Evolutionary conservation across 2,113 vertebrate species (phyloP).

Genomic region (Prietella phreatophila): DNA sequence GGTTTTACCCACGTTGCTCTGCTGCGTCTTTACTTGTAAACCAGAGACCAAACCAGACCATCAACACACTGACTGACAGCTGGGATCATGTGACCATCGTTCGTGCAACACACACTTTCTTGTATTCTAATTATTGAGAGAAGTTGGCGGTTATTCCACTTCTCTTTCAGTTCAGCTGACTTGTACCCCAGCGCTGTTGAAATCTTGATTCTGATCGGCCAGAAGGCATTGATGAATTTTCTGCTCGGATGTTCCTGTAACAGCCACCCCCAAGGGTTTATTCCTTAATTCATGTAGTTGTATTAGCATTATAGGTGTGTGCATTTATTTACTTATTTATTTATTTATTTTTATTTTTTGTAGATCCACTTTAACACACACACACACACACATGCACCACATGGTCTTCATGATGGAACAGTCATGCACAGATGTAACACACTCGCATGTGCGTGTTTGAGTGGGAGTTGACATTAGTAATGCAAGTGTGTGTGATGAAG

Average conservation of each 20-base stretch:
- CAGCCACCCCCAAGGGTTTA: background rate
- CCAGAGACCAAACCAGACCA: background rate
- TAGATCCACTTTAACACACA: background rate
- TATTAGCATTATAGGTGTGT: background rate
- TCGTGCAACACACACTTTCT: background rate
- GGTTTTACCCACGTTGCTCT: background rate
- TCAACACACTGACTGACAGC: background rate
- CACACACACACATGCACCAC: conserved; percentile 6
- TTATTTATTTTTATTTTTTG: background rate
- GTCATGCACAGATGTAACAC: conserved; percentile 28
- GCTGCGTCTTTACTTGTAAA: background rate
- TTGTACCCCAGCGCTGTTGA: background rate
- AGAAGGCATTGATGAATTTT: background rate
- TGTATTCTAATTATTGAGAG: background rate
- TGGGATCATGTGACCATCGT: background rate
- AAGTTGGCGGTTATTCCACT: background rate
- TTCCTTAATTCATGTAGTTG: background rate
- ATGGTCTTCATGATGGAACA: background rate
- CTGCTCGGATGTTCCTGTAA: background rate
- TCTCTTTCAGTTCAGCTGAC: background rate
- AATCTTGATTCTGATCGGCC: background rate
- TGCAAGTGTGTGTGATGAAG: background rate
- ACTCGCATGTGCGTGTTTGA: background rate
- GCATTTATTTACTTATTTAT: too few species aligned
- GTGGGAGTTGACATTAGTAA: conserved; percentile 15